Base-by-base conservation (phyloP, 2,797 vertebrate species). In the Tiaroga cobitis region DNA sequence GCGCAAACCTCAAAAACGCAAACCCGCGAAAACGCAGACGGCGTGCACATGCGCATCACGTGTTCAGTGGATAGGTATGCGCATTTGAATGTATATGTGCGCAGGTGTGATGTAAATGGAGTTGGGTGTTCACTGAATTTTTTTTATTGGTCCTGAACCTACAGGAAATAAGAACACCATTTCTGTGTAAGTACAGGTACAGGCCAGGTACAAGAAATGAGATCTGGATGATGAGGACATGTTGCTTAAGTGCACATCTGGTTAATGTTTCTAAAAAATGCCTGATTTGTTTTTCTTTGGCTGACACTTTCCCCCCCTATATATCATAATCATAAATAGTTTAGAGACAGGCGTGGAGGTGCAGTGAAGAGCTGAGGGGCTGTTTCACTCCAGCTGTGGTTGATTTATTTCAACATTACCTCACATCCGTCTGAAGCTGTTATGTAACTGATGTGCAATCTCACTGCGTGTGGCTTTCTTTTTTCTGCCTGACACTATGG, bases 331-430 rank as follows among this genome's bases (percentile, higher is more conserved):
- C 15, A 68, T 16, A 46, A 63, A 61, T 46, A 46, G 15, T 26
- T 39, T 26, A 29, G 59, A 74, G 18, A 54, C n/a, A 21, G 51
- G 10, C n/a, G 1, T 59, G 34, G 76, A 61, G 43, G 26, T 54
- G 68, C 32, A 85, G 80, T 70, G n/a, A 18, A 65, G 68, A 83
- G 74, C 19, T 3, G 21, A 80, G 39, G 39, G 75, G 15, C 32
- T 51, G 77, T 80, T 59, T 37, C 49, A 3, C 24, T 80, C 77
- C 70, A 73, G 84, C 61, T 83, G 72, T 72, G 82, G 19, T 16
- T 78, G 13, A 86, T 81, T 88, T 78, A 49, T n/a, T 68, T 67
- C 24, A 21, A 21, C 24, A 54, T 76, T 29, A 65, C 37, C n/a
- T 54, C 56, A 61, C 77, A 24, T 63, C 49, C 41, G 34, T 37